A percentile compares a stretch with the other conserved stretches of the same genome.
phyloP scores from a whole-genome alignment of 2,888 invertebrate species.

The Melieria crassipennis region DNA sequence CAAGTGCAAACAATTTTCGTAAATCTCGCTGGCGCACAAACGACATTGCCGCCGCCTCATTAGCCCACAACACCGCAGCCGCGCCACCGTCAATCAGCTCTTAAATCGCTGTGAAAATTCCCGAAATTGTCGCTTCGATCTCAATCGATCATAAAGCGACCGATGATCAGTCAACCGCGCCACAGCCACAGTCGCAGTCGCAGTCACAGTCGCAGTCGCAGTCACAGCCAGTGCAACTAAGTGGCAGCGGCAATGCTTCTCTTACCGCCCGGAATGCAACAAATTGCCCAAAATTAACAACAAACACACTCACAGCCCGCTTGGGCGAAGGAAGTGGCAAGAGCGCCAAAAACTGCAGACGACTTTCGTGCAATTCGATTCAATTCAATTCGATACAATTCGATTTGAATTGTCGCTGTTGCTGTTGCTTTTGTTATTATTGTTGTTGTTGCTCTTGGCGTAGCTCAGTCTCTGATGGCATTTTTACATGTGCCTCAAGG shows the following conservation, averaged over 20 bases:
- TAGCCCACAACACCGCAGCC: background rate
- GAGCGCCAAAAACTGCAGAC: background rate
- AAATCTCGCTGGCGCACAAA: conserved; percentile 20
- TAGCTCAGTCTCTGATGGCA: conserved; percentile 38
- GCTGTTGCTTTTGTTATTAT: too few relatives aligned
- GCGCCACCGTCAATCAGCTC: background rate
- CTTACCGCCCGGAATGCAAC: conserved; percentile 49
- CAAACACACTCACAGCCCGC: conserved; percentile 17
- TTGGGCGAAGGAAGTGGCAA: background rate
- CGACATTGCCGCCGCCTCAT: background rate
- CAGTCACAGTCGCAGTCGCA: too few relatives aligned
- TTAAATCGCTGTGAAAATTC: conserved; percentile 7
- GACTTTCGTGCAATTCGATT: too few relatives aligned
- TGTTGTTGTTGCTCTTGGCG: background rate
- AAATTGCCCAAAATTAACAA: conserved; percentile 57
- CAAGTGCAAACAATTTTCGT: conserved; percentile 23
- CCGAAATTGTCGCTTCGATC: conserved; percentile 27
- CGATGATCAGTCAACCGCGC: conserved; percentile 5
- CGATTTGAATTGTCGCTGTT: too few relatives aligned
- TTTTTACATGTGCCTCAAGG: conserved; percentile 59
- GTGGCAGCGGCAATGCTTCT: conserved; percentile 31
- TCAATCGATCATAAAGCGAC: conserved; percentile 34
- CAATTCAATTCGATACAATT: too few relatives aligned
- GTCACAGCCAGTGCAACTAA: conserved; percentile 24
- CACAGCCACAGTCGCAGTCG: too few relatives aligned